These are phyloP conservation scores for Scartelaos histophorus DNA, from an alignment of 2,113 vertebrate genomes.

Conservation along the genomic window DNA sequence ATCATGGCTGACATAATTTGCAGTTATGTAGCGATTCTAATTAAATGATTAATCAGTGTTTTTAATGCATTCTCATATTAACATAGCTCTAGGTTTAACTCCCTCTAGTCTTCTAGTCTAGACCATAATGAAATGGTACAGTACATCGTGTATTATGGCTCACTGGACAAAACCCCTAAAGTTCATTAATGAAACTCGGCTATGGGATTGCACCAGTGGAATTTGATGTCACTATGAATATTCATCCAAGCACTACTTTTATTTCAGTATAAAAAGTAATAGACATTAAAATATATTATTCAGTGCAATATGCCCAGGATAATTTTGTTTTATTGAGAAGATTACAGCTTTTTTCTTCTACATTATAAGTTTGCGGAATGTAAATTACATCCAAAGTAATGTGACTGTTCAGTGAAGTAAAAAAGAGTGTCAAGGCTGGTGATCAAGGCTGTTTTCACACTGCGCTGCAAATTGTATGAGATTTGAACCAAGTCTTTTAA, in stretches of 20 bases:
- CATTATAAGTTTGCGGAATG: neutral
- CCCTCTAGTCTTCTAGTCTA: neutral
- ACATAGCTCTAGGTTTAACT: neutral
- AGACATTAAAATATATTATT: too few species aligned
- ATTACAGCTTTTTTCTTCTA: neutral
- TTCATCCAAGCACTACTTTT: too few species aligned
- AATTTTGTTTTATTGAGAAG: too few species aligned
- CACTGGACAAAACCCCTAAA: too few species aligned
- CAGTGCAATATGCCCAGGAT: too few species aligned
- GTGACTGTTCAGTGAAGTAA: neutral
- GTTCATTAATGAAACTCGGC: too few species aligned
- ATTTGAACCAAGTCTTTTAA: neutral
- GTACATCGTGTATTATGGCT: neutral
- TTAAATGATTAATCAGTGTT: neutral
- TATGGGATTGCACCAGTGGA: too few species aligned
- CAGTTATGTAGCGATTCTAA: neutral
- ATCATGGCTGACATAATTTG: neutral
- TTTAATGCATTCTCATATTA: too few species aligned
- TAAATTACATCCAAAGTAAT: neutral
- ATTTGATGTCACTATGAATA: too few species aligned
- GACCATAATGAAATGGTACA: neutral
- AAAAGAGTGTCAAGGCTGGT: neutral
- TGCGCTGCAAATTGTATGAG: neutral
- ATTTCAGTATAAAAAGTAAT: too few species aligned
- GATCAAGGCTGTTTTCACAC: neutral